Evolutionary conservation across 2,797 vertebrate genomes (phyloP).

Genomic region (Phrynocephalus forsythii): DNA sequence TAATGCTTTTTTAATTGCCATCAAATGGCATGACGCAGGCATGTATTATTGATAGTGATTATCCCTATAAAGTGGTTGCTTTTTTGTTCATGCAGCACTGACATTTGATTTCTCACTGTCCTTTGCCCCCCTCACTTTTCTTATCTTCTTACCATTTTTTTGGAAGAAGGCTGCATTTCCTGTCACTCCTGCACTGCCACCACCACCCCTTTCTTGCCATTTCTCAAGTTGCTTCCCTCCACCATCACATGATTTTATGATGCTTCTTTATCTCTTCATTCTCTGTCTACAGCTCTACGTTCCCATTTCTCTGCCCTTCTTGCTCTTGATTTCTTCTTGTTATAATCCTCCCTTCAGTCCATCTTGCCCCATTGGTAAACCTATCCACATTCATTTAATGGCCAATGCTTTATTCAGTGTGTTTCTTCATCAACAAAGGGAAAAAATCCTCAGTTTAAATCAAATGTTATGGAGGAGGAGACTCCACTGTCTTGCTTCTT

Average conservation of each 20-base stretch:
- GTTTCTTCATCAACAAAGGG: not conserved
- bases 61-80: conserved; percentile 56
- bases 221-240: not conserved
- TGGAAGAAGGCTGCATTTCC: not conserved
- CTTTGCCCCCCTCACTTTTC: not conserved
- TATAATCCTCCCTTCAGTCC: not conserved
- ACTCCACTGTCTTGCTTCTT: too few species aligned
- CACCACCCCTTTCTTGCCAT: not conserved
- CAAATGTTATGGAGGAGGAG: too few species aligned
- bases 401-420: not conserved
- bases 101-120: not conserved
- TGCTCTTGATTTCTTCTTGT: not conserved
- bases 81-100: not conserved
- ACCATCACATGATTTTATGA: not conserved
- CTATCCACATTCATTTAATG: not conserved
- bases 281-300: not conserved
- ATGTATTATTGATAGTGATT: conserved; percentile 77
- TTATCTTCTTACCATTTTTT: not conserved
- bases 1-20: conserved; percentile 77
- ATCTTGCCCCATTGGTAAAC: not conserved
- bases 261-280: conserved; percentile 5
- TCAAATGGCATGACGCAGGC: conserved; percentile 70
- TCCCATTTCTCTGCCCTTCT: not conserved
- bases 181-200: not conserved
- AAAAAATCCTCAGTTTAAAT: not conserved